Evolutionary conservation across 1,140 invertebrate genomes (phyloP).

Genomic region (Heliconius hermathena): DNA sequence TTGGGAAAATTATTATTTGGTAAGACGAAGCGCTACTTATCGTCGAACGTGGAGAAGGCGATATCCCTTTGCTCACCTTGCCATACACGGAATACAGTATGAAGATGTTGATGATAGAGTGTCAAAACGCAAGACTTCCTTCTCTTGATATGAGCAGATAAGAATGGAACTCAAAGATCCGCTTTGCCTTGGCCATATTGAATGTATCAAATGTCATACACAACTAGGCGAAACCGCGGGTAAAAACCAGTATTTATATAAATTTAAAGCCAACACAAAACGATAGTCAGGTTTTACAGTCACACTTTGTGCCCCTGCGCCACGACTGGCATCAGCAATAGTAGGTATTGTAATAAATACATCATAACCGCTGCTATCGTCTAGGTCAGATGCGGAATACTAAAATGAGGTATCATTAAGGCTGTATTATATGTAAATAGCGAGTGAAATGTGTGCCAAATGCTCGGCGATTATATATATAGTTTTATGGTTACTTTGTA

Average conservation of each 20-base stretch:
- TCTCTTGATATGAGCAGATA: too few species aligned
- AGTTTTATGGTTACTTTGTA: background rate
- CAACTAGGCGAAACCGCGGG: too few species aligned
- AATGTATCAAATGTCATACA: too few species aligned
- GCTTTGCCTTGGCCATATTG: too few species aligned
- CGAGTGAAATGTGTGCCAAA: constrained; percentile 3
- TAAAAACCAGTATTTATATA: too few species aligned
- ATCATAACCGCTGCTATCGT: background rate
- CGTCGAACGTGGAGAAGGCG: background rate
- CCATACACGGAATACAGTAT: background rate
- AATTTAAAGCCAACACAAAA: too few species aligned
- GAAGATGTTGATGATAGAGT: background rate
- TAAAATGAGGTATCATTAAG: constrained; percentile 7
- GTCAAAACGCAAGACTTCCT: too few species aligned
- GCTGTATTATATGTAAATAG: constrained; percentile 8
- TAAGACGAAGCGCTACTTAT: too few species aligned
- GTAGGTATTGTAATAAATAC: background rate
- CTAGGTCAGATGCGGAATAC: background rate
- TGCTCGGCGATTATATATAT: background rate
- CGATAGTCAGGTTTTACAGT: too few species aligned
- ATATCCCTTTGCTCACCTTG: background rate
- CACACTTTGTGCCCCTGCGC: too few species aligned
- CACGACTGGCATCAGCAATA: too few species aligned
- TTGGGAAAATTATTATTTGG: background rate
- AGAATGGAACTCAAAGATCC: too few species aligned